A percentile compares a stretch with the other conserved stretches of the same genome.
These are phyloP conservation scores for Saturnia pavonia DNA, from an alignment of 2,888 invertebrate genomes.

Conservation along the genomic window DNA sequence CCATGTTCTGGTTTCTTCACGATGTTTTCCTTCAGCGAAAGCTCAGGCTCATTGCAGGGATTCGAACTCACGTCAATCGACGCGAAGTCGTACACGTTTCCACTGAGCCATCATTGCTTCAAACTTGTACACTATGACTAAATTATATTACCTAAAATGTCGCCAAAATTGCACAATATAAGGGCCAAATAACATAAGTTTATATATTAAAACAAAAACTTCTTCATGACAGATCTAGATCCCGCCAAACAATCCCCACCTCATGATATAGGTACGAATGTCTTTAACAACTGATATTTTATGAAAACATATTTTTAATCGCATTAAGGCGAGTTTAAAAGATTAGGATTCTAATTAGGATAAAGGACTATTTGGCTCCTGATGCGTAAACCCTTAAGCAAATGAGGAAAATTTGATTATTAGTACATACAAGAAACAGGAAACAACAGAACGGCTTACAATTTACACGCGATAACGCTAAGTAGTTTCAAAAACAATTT, in stretches of 20 bases:
- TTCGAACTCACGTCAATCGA: too few relatives aligned
- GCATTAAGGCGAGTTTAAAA: not conserved
- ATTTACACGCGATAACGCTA: constrained; percentile 19
- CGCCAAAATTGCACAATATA: too few relatives aligned
- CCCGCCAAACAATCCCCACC: not conserved
- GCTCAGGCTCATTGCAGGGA: too few relatives aligned
- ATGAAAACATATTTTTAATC: too few relatives aligned
- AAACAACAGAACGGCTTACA: constrained; percentile 7
- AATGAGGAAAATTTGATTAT: constrained; percentile 21
- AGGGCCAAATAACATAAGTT: not conserved
- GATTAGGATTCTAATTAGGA: not conserved
- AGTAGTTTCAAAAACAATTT: constrained; percentile 17
- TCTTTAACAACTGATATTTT: too few relatives aligned
- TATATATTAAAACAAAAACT: not conserved
- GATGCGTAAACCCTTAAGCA: not conserved
- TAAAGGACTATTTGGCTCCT: not conserved
- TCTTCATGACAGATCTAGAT: not conserved
- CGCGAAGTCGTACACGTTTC: too few relatives aligned
- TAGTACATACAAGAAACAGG: constrained; percentile 18
- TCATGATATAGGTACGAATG: too few relatives aligned
- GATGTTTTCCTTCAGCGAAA: too few relatives aligned
- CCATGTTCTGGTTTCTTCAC: too few relatives aligned
- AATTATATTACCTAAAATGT: too few relatives aligned
- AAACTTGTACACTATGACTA: too few relatives aligned
- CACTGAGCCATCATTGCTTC: too few relatives aligned